Evolutionary conservation across 2,888 invertebrate species (phyloP).

Genomic region (Scaptomyza reducta): DNA sequence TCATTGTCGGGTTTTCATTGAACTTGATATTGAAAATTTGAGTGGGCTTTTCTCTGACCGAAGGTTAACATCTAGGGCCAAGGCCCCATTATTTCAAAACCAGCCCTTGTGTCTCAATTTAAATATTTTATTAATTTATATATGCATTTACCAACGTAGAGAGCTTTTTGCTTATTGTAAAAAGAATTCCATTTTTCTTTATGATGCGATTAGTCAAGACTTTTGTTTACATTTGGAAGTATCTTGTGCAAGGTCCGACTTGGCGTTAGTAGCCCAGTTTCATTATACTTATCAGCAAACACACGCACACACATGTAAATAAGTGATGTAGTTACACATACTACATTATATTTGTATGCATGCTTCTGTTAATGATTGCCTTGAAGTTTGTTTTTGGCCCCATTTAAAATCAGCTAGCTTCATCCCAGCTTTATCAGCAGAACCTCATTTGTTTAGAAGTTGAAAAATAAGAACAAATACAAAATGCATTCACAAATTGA

Average conservation of each 20-base stretch:
- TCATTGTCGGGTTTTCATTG: constrained; percentile 73
- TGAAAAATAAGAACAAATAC: background rate
- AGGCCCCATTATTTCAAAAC: constrained; percentile 8
- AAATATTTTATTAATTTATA: no score
- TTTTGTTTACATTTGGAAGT: constrained; percentile 12
- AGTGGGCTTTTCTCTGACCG: constrained; percentile 35
- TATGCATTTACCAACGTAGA: no score
- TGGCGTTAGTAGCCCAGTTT: constrained; percentile 19
- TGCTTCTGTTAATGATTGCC: background rate
- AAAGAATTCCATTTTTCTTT: constrained; percentile 4
- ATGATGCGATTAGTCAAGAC: constrained; percentile 12
- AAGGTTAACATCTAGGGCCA: constrained; percentile 36
- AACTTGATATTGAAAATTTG: constrained; percentile 71
- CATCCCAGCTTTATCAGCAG: constrained; percentile 1
- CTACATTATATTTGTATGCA: background rate
- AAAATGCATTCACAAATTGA: background rate
- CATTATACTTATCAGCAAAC: constrained; percentile 22
- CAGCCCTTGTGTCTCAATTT: no score
- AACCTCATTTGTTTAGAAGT: background rate
- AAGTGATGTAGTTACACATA: background rate
- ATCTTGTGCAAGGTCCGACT: constrained; percentile 21
- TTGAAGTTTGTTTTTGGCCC: constrained; percentile 12
- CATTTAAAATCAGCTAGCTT: constrained; percentile 1
- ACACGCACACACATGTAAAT: background rate
- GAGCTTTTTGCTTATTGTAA: background rate